phyloP scores from a whole-genome alignment of 2,797 vertebrate genomes.

The Sebastes itinus region DNA sequence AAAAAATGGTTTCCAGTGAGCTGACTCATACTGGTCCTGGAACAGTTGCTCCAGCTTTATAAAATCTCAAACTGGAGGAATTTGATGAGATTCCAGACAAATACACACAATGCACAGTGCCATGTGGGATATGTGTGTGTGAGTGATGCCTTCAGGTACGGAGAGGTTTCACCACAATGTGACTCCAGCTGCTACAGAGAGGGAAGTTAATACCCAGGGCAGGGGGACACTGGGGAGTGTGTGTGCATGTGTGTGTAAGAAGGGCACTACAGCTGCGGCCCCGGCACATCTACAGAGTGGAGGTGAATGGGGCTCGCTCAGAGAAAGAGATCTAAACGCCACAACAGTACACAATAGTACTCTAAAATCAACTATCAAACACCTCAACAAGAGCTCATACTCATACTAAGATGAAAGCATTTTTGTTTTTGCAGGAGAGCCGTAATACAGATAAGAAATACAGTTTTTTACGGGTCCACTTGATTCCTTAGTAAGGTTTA shows the following conservation, averaged over 20 bases:
- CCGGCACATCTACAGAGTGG: conserved; percentile 33
- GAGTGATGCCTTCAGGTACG: conserved; percentile 78
- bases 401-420: not conserved
- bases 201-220: conserved; percentile 73
- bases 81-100: conserved; percentile 18
- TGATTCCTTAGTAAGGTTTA: not conserved
- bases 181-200: conserved; percentile 81
- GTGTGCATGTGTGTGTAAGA: conserved; percentile 38
- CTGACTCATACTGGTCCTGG: conserved; percentile 38
- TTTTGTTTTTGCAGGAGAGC: not conserved
- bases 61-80: conserved; percentile 4
- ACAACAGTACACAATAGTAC: not conserved
- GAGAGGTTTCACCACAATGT: conserved; percentile 70
- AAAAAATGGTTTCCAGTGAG: conserved; percentile 34
- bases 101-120: not conserved
- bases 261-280: conserved; percentile 64
- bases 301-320: conserved; percentile 42
- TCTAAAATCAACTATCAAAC: not conserved
- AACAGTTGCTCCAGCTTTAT: not conserved
- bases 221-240: conserved; percentile 62
- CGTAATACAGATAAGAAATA: not conserved
- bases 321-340: conserved; percentile 4
- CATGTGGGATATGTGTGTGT: not conserved
- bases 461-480: not conserved
- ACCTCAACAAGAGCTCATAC: not conserved